A percentile compares a stretch with the other conserved stretches of the same genome.
These are phyloP conservation scores for Synaphobranchus kaupii DNA, from an alignment of 2,797 vertebrate species.

Conservation along the genomic window DNA sequence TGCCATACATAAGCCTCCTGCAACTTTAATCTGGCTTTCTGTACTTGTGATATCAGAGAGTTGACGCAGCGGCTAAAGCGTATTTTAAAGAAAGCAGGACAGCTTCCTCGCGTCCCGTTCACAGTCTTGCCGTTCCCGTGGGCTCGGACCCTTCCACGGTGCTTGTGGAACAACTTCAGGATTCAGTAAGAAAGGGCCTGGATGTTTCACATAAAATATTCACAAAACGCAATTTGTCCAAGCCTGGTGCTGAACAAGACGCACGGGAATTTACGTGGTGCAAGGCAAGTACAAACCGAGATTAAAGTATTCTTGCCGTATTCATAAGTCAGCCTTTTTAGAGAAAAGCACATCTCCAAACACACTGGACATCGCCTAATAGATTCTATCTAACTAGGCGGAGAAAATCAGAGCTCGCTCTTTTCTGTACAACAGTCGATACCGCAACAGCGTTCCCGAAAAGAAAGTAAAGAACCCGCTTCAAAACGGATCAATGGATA, in stretches of 20 bases:
- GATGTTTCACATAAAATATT: background rate
- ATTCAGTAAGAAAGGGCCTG: background rate
- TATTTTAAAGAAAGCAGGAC: conserved; percentile 5
- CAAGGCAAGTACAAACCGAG: background rate
- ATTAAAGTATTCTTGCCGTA: conserved; percentile 31
- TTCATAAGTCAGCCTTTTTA: conserved; percentile 62
- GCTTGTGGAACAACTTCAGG: background rate
- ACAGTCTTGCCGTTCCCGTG: background rate
- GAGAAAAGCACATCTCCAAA: conserved; percentile 53
- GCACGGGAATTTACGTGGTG: background rate
- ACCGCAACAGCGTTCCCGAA: conserved; percentile 36
- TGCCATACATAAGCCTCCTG: background rate
- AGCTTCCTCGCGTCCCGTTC: background rate
- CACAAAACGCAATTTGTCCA: background rate
- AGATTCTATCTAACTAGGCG: conserved; percentile 47
- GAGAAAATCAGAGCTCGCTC: conserved; percentile 51
- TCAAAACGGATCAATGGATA: background rate
- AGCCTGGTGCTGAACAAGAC: background rate
- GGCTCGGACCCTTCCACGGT: background rate
- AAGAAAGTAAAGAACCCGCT: conserved; percentile 28
- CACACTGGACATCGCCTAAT: conserved; percentile 42
- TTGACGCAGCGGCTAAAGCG: background rate
- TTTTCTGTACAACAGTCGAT: conserved; percentile 46
- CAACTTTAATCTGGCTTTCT: conserved; percentile 18
- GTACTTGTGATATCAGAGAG: background rate